Evolutionary conservation across 2,797 vertebrate species (phyloP), one percentile per base, ranked within the genome.

Genomic region (Hydrophis major): DNA sequence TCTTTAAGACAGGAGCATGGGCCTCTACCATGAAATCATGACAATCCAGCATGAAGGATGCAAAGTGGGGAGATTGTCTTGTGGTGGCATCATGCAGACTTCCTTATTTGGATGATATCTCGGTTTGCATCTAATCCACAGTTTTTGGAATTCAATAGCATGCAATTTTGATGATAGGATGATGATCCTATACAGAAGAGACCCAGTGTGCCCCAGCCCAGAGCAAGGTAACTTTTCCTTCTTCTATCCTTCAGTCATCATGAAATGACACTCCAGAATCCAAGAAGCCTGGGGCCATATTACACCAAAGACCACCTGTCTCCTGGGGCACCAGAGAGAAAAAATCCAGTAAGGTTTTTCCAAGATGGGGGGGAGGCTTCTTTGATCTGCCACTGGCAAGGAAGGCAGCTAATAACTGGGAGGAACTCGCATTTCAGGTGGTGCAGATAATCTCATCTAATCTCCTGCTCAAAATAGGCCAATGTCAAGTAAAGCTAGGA

Each of bases 401-500:
- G 55, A 63, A 83, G 20, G 57, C 14, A 4, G 42, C 83, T 53
- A 78, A 89, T 57, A 8, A 87, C 32, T 59, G 0, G 0, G 63
- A 50, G 3, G 60, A 94, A 91, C 94, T 86, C 92, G 92, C 42
- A 59, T 95, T 96, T 96, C 95, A 92, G 96, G 96, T 96, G 92
- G 91, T 93, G 93, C 56, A 93, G 95, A 95, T 96, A 98, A 98
- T 98, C 97, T 93, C 96, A 94, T 96, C 92, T 98, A 98, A 98
- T 97, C 98, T 97, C 96, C 96, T 96, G 95, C 97, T 97, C 97
- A 97, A 97, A 98, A 98, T 98, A 98, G 97, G 97, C 94, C 96
- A 96, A 96, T 97, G 97, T 97, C 97, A 96, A 96, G 96, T 94
- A 95, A 97, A 98, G 96, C 95, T 97, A 97, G 96, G 98, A 98